A percentile compares a stretch with the other conserved stretches of the same genome.
Evolutionary conservation across 2,888 invertebrate species (phyloP).

Genomic region (Morinoia aosen): DNA sequence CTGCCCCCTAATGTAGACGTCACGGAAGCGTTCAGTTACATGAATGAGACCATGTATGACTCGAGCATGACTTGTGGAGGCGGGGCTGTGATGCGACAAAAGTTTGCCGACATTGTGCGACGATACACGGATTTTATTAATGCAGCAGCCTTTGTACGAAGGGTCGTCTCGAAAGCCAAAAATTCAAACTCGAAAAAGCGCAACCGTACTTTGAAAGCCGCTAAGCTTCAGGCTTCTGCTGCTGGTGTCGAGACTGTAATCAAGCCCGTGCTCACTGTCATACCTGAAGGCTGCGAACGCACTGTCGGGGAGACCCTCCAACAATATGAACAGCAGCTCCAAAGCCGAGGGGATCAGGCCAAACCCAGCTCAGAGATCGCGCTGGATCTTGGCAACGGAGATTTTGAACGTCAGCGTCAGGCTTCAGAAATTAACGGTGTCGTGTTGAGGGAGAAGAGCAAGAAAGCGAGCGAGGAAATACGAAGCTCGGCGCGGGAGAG

Average conservation of each 20-base stretch:
- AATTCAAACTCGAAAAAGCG: not conserved
- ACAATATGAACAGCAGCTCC: slow-evolving; percentile 9
- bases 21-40: slow-evolving; percentile 19
- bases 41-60: slow-evolving; percentile 35
- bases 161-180: slow-evolving; percentile 58
- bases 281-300: slow-evolving; percentile 37
- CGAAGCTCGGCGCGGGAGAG: slow-evolving; percentile 39
- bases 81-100: slow-evolving; percentile 57
- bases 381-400: slow-evolving; percentile 47
- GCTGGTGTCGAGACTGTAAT: not conserved
- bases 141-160: slow-evolving; percentile 58
- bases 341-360: not conserved
- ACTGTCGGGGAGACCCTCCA: slow-evolving; percentile 34
- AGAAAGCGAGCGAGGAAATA: not conserved
- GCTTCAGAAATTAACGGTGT: not conserved
- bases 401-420: slow-evolving; percentile 22
- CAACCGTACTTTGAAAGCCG: slow-evolving; percentile 5
- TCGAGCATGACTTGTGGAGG: slow-evolving; percentile 47
- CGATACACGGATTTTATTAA: slow-evolving; percentile 59
- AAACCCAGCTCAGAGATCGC: slow-evolving; percentile 22
- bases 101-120: slow-evolving; percentile 59
- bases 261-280: slow-evolving; percentile 34
- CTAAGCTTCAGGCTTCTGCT: not conserved
- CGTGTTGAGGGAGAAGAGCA: slow-evolving; percentile 30
- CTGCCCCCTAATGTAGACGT: not conserved